A percentile compares a stretch with the other conserved stretches of the same genome.
Conservation (phyloP, 2,797 vertebrate genomes). For the Notolepis coatsorum region DNA sequence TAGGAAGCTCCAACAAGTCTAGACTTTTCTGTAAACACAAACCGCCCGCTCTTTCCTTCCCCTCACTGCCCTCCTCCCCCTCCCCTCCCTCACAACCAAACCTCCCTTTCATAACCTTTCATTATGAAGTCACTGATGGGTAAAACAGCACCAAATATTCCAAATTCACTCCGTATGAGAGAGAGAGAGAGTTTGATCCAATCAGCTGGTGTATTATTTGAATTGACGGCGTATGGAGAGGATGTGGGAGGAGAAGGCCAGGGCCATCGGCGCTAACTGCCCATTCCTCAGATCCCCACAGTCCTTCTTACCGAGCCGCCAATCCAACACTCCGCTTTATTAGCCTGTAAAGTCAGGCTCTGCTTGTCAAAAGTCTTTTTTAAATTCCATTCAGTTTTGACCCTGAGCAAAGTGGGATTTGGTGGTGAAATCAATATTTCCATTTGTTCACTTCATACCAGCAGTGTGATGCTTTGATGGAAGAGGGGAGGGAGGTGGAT, state of each 20-base stretch:
- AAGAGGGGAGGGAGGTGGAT: constrained; percentile 15
- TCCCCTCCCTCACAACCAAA: constrained; percentile 15
- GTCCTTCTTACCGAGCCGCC: constrained; percentile 14
- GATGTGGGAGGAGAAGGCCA: not conserved
- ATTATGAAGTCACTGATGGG: not conserved
- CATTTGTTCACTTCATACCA: constrained; percentile 71
- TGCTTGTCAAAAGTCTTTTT: constrained; percentile 69
- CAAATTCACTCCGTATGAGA: not conserved
- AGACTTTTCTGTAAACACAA: constrained; percentile 43
- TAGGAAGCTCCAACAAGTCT: constrained; percentile 54
- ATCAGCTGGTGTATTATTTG: not conserved
- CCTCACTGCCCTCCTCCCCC: constrained; percentile 35
- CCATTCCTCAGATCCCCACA: constrained; percentile 8
- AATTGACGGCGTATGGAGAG: not conserved
- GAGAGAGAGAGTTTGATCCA: not conserved
- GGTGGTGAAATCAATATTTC: constrained; percentile 76
- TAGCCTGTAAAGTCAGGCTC: constrained; percentile 62
- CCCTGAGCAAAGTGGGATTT: constrained; percentile 56
- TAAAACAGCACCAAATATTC: not conserved
- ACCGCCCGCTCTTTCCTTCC: constrained; percentile 23
- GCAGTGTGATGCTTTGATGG: constrained; percentile 50
- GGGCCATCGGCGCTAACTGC: constrained; percentile 14
- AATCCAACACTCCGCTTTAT: constrained; percentile 63
- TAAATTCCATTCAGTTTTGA: constrained; percentile 62
- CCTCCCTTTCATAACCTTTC: constrained; percentile 3